phyloP scores from a whole-genome alignment of 2,797 vertebrate genomes.

The Microhierax caerulescens region DNA sequence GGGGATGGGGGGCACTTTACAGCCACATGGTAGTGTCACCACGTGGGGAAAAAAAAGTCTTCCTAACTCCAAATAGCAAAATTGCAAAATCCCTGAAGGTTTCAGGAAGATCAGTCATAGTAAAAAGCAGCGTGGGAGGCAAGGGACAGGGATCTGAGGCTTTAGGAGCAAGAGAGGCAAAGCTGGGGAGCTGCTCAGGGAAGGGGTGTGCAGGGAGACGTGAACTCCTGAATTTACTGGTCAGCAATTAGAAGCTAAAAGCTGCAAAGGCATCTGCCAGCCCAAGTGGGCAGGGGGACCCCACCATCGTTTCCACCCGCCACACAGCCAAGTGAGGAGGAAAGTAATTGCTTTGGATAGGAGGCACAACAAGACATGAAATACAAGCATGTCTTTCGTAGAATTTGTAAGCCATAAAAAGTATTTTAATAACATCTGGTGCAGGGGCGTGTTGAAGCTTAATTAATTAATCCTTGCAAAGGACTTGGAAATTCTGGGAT shows the following conservation, averaged over 20 bases:
- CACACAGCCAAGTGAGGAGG: background rate
- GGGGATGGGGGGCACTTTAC: background rate
- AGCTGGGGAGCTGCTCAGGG: background rate
- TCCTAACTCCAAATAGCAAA: background rate
- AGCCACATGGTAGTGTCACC: background rate
- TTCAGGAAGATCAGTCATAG: background rate
- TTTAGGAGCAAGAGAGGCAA: background rate
- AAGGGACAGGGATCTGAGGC: background rate
- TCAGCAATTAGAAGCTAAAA: background rate
- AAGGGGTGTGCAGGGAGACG: background rate
- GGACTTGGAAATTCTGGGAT: background rate
- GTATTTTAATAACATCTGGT: constrained; percentile 49
- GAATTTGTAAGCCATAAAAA: constrained; percentile 38
- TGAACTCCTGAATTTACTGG: background rate
- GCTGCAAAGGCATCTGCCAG: background rate
- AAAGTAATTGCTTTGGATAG: constrained; percentile 31
- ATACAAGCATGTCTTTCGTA: background rate
- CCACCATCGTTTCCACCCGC: background rate
- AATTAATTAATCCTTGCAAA: constrained; percentile 57
- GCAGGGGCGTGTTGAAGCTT: background rate
- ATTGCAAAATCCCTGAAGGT: background rate
- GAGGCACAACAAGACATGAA: constrained; percentile 25
- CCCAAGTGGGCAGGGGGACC: background rate
- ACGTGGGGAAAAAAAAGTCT: constrained; percentile 1
- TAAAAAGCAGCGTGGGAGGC: background rate